These are phyloP conservation scores for Orchesellides sinensis DNA, from an alignment of 2,888 invertebrate species.

Conservation along the genomic window DNA sequence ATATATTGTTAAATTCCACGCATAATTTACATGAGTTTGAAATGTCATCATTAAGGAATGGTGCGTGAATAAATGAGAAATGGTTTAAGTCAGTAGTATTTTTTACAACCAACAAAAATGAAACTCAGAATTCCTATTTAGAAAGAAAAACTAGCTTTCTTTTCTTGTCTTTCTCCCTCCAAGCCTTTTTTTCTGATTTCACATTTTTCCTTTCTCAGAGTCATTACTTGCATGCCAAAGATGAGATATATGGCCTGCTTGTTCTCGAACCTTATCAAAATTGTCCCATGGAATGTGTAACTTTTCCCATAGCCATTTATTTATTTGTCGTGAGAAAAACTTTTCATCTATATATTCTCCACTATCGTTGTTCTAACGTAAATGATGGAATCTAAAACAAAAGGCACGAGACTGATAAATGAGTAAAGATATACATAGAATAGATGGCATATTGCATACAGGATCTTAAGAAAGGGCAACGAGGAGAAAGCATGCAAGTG, in stretches of 20 bases:
- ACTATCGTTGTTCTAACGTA: neutral
- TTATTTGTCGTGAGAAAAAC: conserved; percentile 38
- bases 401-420: neutral
- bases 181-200: too few relatives aligned
- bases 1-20: too few relatives aligned
- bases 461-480: too few relatives aligned
- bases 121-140: too few relatives aligned
- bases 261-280: conserved; percentile 35
- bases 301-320: conserved; percentile 55
- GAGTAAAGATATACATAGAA: conserved; percentile 5
- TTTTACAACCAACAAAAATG: too few relatives aligned
- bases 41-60: too few relatives aligned
- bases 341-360: neutral
- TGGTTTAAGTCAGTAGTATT: too few relatives aligned
- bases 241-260: conserved; percentile 38
- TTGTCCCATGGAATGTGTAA: conserved; percentile 47
- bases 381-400: neutral
- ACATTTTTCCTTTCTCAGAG: neutral
- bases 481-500: conserved; percentile 8
- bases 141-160: too few relatives aligned
- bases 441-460: too few relatives aligned
- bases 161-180: neutral
- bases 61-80: too few relatives aligned
- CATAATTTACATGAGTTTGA: too few relatives aligned
- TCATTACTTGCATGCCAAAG: conserved; percentile 47